Evolutionary conservation across 2,113 vertebrate species (phyloP), one percentile per base, ranked within the genome.

Genomic region (Seriola rivoliana): DNA sequence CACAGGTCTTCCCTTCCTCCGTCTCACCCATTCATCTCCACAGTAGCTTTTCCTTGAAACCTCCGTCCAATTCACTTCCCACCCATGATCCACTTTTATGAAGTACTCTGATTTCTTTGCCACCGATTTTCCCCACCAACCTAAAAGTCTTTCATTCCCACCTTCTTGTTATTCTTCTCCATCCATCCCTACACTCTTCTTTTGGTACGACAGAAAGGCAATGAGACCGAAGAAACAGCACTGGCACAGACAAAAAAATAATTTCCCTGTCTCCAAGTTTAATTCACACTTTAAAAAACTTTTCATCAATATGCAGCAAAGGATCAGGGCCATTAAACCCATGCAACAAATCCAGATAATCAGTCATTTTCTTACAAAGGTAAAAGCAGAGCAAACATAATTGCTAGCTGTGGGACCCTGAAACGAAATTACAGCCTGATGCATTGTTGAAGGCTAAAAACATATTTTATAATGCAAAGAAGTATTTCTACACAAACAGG

Each of bases 211-310:
- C 44, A 63, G 32, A 46, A 25, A 64, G n/a, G 29, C 76, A 60
- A 34, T 54, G 21, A 62, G 34, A 40, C 19, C 13, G 6, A 52
- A 72, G 16, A 34, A 44, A 34, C 23, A 13, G 65, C 42, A 64
- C 16, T 44, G 10, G 32, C 42, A 38, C 54, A 71, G 3, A 19
- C 2, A 71, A 78, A 52, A 69, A 36, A n/a, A 42, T 42, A 2
- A 42, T 42, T 75, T 60, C 11, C 12, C 50, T 23, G 29, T 57
- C 16, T 8, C 34, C n/a, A n/a, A 36, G 10, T 68, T 80, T 36
- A 82, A 82, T 71, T 84, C 75, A 60, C 63, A 58, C 25, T 73
- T 71, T 40, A 77, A 75, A 82, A 46, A 38, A 77, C 54, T 60
- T 48, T 62, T 17, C n/a, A 70, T 66, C 68, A 81, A 71, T 71